A percentile compares a stretch with the other conserved stretches of the same genome.
These are phyloP conservation scores for Onychostruthus taczanowskii DNA, from an alignment of 2,113 vertebrate genomes.

Conservation along the genomic window DNA sequence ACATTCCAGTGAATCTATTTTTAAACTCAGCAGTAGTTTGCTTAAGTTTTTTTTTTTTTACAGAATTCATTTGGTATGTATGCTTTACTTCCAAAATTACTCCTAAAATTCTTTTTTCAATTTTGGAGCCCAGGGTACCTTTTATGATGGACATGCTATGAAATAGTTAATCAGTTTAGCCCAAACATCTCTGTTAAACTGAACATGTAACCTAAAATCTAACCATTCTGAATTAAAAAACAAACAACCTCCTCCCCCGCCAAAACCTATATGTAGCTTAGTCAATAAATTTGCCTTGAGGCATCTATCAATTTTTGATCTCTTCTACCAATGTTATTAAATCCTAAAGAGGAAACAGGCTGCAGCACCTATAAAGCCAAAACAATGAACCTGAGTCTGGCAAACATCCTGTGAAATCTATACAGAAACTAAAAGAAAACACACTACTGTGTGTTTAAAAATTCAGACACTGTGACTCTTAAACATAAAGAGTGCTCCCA, in stretches of 20 bases:
- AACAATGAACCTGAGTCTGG: slow-evolving; percentile 5
- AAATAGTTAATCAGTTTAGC: neutral
- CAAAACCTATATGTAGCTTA: neutral
- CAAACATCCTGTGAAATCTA: slow-evolving; percentile 16
- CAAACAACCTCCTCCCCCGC: neutral
- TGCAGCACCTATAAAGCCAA: neutral
- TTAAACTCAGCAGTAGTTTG: neutral
- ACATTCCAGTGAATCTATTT: neutral
- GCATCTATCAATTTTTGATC: neutral
- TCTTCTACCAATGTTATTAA: neutral
- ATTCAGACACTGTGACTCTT: neutral
- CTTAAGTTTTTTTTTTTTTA: neutral
- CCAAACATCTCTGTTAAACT: neutral
- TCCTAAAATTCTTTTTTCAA: neutral
- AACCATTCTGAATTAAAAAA: neutral
- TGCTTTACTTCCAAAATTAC: neutral
- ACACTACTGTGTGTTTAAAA: neutral
- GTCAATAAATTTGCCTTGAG: neutral
- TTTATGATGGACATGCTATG: neutral
- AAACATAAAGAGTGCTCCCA: neutral
- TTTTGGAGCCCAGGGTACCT: neutral
- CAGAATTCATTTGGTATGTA: neutral
- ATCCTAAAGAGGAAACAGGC: neutral
- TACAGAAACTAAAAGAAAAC: neutral
- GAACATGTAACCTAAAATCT: neutral